Evolutionary conservation across 2,113 vertebrate species (phyloP).

Genomic region (Martes martes): DNA sequence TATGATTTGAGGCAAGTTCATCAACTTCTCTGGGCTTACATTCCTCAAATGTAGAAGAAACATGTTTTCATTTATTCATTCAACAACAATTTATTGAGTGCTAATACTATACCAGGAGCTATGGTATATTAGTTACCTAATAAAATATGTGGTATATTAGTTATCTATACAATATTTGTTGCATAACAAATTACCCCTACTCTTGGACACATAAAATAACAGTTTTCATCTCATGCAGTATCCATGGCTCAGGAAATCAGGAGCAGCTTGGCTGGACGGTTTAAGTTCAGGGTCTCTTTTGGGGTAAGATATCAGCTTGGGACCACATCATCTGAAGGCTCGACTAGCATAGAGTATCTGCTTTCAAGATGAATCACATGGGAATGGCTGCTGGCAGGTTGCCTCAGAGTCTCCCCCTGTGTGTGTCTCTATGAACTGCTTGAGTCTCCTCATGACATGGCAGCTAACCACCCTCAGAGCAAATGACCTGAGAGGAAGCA

Average conservation of each 20-base stretch:
- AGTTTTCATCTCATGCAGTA: background rate
- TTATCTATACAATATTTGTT: background rate
- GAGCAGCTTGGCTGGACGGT: background rate
- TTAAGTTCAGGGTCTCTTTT: background rate
- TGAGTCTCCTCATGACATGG: background rate
- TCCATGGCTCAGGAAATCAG: background rate
- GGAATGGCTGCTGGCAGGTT: background rate
- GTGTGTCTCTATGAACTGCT: background rate
- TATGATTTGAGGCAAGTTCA: background rate
- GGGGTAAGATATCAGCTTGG: background rate
- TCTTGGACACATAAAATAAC: background rate
- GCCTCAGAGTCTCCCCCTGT: background rate
- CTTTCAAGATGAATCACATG: background rate
- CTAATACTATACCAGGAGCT: background rate
- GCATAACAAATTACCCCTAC: background rate
- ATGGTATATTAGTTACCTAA: background rate
- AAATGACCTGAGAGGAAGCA: background rate
- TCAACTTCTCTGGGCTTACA: background rate
- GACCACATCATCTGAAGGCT: background rate
- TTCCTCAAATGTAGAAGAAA: background rate
- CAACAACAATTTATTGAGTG: background rate
- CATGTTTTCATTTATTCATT: background rate
- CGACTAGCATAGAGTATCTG: background rate
- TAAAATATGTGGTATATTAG: background rate
- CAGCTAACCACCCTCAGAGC: background rate